These are phyloP conservation scores for Vanessa tameamea DNA, from an alignment of 1,140 invertebrate species.

Conservation along the genomic window DNA sequence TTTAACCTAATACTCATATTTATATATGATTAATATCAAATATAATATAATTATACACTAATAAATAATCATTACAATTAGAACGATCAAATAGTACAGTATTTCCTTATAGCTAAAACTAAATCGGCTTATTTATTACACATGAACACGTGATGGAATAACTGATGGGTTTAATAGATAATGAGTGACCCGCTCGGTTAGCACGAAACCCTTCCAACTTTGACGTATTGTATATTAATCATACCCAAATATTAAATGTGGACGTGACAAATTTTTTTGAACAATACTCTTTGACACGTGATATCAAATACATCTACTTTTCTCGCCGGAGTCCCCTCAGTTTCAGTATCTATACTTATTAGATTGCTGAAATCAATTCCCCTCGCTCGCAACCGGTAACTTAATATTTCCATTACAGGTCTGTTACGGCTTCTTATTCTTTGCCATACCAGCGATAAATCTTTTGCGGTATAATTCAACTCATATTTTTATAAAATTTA, in stretches of 20 bases:
- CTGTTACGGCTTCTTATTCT: slow-evolving; percentile 41
- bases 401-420: slow-evolving; percentile 59
- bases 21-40: too few relatives aligned
- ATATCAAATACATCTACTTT: slow-evolving; percentile 50
- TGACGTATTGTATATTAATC: too few relatives aligned
- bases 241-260: not conserved
- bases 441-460: slow-evolving; percentile 19
- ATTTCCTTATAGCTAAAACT: not conserved
- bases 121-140: too few relatives aligned
- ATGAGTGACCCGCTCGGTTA: too few relatives aligned
- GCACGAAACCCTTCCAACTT: too few relatives aligned
- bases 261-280: slow-evolving; percentile 4
- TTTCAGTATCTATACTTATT: slow-evolving; percentile 51
- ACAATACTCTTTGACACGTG: slow-evolving; percentile 28
- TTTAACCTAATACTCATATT: too few relatives aligned
- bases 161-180: too few relatives aligned
- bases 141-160: too few relatives aligned
- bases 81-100: too few relatives aligned
- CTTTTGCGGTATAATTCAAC: not conserved
- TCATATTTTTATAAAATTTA: not conserved
- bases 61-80: too few relatives aligned
- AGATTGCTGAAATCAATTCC: slow-evolving; percentile 64
- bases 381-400: slow-evolving; percentile 56
- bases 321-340: slow-evolving; percentile 38
- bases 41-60: too few relatives aligned